Percentiles rank a stretch among this genome's conserved stretches.
Conservation (phyloP, 2,888 invertebrate genomes). For the Choristoneura rosaceana region DNA sequence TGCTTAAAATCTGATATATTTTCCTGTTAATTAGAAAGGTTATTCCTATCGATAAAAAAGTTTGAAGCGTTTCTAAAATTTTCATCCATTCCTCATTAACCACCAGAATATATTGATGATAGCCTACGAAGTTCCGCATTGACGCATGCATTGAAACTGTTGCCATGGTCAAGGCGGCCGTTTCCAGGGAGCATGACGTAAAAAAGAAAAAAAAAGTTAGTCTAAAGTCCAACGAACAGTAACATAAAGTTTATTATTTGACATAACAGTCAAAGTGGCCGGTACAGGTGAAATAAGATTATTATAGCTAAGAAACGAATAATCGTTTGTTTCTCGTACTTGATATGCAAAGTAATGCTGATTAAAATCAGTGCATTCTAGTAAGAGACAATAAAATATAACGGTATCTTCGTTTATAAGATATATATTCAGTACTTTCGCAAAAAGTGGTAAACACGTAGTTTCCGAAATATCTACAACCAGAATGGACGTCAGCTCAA, state of each 20-base stretch:
- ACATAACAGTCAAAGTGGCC: neutral
- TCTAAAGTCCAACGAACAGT: neutral
- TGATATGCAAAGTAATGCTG: conserved; percentile 12
- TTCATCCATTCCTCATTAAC: too few relatives aligned
- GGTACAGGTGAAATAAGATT: neutral
- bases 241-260: neutral
- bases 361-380: conserved; percentile 10
- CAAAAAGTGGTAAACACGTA: neutral
- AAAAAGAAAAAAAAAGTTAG: neutral
- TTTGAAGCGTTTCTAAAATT: too few relatives aligned
- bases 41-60: too few relatives aligned
- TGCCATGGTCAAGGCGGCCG: too few relatives aligned
- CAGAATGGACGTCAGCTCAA: conserved; percentile 1
- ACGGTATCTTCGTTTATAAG: neutral
- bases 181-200: too few relatives aligned
- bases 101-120: too few relatives aligned
- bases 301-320: neutral
- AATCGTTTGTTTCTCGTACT: neutral
- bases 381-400: conserved; percentile 7
- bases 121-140: too few relatives aligned
- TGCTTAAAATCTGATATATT: too few relatives aligned
- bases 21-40: too few relatives aligned
- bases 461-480: conserved; percentile 2
- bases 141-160: too few relatives aligned
- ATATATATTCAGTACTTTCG: conserved; percentile 3